These are phyloP conservation scores for Agriopis marginaria DNA, from an alignment of 2,888 invertebrate genomes.

Conservation along the genomic window DNA sequence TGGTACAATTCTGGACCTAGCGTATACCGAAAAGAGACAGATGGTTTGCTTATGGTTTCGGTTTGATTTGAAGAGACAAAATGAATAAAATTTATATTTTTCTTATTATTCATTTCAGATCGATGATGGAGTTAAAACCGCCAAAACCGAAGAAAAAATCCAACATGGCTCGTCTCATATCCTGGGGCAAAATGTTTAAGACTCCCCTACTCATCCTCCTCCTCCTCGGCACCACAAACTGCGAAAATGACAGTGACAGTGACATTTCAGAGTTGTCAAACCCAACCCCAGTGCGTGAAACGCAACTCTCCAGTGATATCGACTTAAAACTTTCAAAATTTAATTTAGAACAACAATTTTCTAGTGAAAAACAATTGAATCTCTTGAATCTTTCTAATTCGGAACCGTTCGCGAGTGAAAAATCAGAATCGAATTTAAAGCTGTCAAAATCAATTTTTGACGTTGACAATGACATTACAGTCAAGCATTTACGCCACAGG, in stretches of 20 bases:
- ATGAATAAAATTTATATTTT: not conserved
- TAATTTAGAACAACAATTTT: constrained; percentile 7
- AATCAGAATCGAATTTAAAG: not conserved
- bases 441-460: constrained; percentile 14
- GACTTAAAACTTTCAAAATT: constrained; percentile 17
- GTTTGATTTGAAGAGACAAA: not conserved
- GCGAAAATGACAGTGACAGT: constrained; percentile 67
- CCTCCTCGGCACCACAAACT: constrained; percentile 73
- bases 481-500: constrained; percentile 59
- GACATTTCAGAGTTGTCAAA: constrained; percentile 48
- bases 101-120: constrained; percentile 55
- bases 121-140: constrained; percentile 77
- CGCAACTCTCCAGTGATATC: constrained; percentile 24
- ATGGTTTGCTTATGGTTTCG: constrained; percentile 15
- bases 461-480: constrained; percentile 45
- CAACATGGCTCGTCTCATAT: constrained; percentile 62
- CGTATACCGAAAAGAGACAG: not conserved
- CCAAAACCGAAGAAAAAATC: constrained; percentile 80
- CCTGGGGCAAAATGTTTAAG: constrained; percentile 74
- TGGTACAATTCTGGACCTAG: no score
- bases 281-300: constrained; percentile 20
- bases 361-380: constrained; percentile 10
- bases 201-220: constrained; percentile 73
- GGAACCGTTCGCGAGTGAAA: constrained; percentile 12
- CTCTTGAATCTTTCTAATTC: constrained; percentile 14